These are phyloP conservation scores for Cacoxenus indagator DNA, from an alignment of 2,888 invertebrate species.

Conservation along the genomic window DNA sequence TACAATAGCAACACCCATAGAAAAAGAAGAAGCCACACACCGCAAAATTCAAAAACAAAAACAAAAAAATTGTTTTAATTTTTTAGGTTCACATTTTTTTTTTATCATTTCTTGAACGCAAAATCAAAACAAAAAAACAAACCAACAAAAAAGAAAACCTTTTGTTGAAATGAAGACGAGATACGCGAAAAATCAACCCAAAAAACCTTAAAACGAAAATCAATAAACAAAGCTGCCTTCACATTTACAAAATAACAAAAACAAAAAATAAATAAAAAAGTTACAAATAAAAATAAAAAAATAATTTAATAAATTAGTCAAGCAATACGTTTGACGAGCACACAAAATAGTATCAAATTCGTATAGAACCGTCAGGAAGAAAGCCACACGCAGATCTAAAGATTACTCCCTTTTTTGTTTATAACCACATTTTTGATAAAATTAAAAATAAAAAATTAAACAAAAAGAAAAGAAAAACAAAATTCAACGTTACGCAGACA, in stretches of 20 bases:
- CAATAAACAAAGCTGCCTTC: conserved; percentile 70
- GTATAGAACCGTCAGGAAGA: conserved; percentile 35
- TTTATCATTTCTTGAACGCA: conserved; percentile 1
- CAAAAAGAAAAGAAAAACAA: conserved; percentile 22
- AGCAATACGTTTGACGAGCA: conserved; percentile 42
- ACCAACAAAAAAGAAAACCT: conserved; percentile 36
- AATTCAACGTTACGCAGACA: conserved; percentile 14
- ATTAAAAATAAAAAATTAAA: conserved; percentile 19
- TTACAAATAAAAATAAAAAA: conserved; percentile 23
- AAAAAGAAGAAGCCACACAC: conserved; percentile 7
- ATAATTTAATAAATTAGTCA: conserved; percentile 27
- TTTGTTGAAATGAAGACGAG: background rate
- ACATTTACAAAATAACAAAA: conserved; percentile 59
- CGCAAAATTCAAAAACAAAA: conserved; percentile 19
- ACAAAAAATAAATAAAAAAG: conserved; percentile 42
- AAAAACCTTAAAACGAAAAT: conserved; percentile 65
- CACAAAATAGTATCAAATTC: conserved; percentile 55
- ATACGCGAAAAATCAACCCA: conserved; percentile 42
- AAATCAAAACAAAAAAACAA: conserved; percentile 27
- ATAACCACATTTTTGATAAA: background rate
- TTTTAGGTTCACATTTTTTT: conserved; percentile 12
- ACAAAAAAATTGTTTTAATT: conserved; percentile 24
- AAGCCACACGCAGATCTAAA: conserved; percentile 27
- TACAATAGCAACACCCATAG: conserved; percentile 25
- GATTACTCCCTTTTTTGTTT: background rate